Base-by-base conservation (phyloP, 2,797 vertebrate species). In the Anguilla marmorata region DNA sequence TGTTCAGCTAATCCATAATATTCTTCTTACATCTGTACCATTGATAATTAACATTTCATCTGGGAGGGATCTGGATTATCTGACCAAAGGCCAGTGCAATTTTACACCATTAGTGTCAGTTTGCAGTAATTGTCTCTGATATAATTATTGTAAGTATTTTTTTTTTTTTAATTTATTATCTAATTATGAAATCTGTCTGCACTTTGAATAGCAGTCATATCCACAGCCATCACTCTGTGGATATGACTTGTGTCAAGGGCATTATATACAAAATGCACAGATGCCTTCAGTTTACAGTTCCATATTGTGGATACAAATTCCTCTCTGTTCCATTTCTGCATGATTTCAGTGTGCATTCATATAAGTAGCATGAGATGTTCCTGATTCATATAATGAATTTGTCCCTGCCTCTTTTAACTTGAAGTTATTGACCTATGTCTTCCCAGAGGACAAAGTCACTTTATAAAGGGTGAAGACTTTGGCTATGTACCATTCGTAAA, bases 1-100 rank as follows among this genome's bases (percentile, higher is more conserved):
- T 86, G 86, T 69, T 89, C 60, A 88, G 87, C 90, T 91, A 92
- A 92, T 90, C 87, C 87, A 33, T 74, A 91, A 88, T 87, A 41
- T 88, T 89, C 85, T 80, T 88, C 89, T 90, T 90, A 91, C 87
- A 89, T 93, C 87, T 27, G 89, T 92, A 85, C 88, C 90, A 93
- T 88, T 90, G 91, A 91, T 93, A 94, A 94, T 94, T 91, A 93
- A 92, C 90, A 87, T 94, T 94, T 93, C 89, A 91, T 93, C 87
- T 90, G 87, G 86, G 88, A 93, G 90, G 86, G 54, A 79, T 48
- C n/a, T 86, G 91, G 92, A 93, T 94, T 91, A 93, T 92, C 89
- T 90, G 89, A 88, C 89, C 91, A 91, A 93, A 92, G 91, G 91
- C 89, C 88, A 93, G 90, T 90, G 90, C 92, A 92, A 94, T 94